These are phyloP conservation scores for Cataglyphis livida DNA, from an alignment of 2,888 invertebrate species.

Conservation along the genomic window DNA sequence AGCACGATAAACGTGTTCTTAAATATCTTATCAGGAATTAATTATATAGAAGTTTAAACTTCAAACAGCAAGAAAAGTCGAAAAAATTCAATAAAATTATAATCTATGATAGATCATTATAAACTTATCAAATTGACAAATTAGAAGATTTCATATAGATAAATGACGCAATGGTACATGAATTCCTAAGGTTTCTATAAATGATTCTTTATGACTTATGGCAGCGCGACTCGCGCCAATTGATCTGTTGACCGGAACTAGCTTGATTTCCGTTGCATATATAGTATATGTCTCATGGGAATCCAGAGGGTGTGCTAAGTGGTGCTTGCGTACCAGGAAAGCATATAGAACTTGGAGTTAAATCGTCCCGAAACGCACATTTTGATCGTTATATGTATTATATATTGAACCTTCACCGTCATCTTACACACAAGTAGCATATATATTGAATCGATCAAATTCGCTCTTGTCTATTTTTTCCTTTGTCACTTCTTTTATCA, in stretches of 20 bases:
- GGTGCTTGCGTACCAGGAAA: slow-evolving; percentile 78
- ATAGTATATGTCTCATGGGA: slow-evolving; percentile 76
- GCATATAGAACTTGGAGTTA: slow-evolving; percentile 69
- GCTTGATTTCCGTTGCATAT: slow-evolving; percentile 48
- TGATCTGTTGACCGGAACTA: background rate
- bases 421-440: background rate
- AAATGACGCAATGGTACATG: background rate
- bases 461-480: background rate
- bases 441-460: slow-evolving; percentile 2
- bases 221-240: background rate
- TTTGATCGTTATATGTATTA: slow-evolving; percentile 57
- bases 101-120: background rate
- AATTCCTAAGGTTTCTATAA: background rate
- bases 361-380: slow-evolving; percentile 52
- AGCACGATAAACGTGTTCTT: background rate
- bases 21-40: background rate
- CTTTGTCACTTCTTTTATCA: background rate
- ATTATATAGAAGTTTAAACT: background rate
- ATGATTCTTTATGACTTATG: background rate
- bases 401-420: slow-evolving; percentile 30
- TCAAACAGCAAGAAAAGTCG: background rate
- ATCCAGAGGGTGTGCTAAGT: slow-evolving; percentile 82
- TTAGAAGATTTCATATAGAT: background rate
- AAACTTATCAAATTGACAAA: background rate
- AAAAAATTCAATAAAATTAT: background rate